Evolutionary conservation across 2,113 vertebrate species (phyloP).

Genomic region (Nematolebias whitei): DNA sequence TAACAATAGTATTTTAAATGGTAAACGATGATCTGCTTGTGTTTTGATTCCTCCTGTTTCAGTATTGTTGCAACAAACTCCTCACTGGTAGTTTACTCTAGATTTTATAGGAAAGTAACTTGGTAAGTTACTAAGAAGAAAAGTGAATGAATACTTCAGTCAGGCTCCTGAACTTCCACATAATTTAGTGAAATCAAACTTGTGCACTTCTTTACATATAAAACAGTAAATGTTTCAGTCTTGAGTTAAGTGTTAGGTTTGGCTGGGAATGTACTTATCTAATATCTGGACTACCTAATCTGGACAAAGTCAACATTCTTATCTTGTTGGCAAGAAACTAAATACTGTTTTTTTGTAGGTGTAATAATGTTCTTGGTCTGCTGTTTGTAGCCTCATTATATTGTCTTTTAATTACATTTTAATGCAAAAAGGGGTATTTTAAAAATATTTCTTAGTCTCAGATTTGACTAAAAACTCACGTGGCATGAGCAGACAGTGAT

Average conservation of each 20-base stretch:
- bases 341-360: constrained; percentile 19
- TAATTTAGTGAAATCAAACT: constrained; percentile 5
- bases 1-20: background rate
- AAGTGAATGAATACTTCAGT: no score
- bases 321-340: constrained; percentile 42
- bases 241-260: constrained; percentile 13
- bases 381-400: constrained; percentile 7
- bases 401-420: constrained; percentile 3
- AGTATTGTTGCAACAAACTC: background rate
- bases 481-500: constrained; percentile 99
- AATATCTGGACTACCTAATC: constrained; percentile 29
- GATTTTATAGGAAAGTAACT: no score
- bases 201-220: background rate
- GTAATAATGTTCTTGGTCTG: background rate
- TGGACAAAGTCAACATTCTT: constrained; percentile 55
- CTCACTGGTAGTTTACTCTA: no score
- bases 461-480: constrained; percentile 80
- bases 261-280: constrained; percentile 49
- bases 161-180: no score
- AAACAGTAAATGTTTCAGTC: constrained; percentile 9
- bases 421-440: background rate
- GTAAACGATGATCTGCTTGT: background rate
- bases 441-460: background rate
- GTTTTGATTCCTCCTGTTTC: constrained; percentile 3
- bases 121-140: no score